Evolutionary conservation across 1,140 invertebrate genomes (phyloP).

Genomic region (Sarcophaga peregrina): DNA sequence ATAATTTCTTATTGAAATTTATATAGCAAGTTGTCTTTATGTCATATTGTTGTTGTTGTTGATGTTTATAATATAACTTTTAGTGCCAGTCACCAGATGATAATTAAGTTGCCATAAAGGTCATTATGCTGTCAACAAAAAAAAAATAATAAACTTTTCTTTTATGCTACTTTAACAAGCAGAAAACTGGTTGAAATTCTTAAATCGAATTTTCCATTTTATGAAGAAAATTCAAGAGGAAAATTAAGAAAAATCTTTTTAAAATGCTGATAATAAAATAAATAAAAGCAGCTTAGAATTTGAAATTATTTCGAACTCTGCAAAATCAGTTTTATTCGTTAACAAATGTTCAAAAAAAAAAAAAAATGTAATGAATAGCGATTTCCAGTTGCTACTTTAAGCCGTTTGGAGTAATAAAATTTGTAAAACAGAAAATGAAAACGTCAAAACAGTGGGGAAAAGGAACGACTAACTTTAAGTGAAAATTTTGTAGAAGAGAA

Average conservation of each 20-base stretch:
- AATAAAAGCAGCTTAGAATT: neutral
- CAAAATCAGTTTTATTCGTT: neutral
- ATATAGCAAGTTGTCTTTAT: neutral
- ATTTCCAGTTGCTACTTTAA: neutral
- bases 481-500: no score
- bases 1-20: neutral
- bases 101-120: neutral
- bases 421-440: neutral
- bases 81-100: neutral
- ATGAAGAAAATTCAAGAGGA: no score
- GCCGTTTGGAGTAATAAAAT: neutral
- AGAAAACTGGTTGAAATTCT: no score
- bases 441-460: neutral
- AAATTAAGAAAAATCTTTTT: no score
- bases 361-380: neutral
- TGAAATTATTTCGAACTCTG: neutral
- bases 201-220: no score
- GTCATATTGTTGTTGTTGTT: neutral
- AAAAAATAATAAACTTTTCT: no score
- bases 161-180: no score
- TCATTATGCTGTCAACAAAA: neutral
- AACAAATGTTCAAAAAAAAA: neutral
- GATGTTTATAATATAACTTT: neutral
- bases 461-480: neutral
- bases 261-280: neutral